phyloP scores from a whole-genome alignment of 2,113 vertebrate genomes.

The Myodes glareolus region DNA sequence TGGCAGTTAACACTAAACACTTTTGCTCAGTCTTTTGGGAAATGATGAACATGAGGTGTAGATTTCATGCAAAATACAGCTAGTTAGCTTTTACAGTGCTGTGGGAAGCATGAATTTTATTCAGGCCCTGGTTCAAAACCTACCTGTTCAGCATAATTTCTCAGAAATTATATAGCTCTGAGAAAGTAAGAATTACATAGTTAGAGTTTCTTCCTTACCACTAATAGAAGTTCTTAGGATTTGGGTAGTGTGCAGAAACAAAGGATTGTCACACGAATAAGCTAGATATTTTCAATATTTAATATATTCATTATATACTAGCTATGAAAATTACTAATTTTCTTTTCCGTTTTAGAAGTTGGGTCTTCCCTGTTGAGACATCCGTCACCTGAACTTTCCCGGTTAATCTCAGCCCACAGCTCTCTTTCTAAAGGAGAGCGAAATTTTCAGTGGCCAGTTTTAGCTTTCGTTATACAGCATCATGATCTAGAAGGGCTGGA shows the following conservation, averaged over 20 bases:
- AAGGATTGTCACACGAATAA: conserved; percentile 34
- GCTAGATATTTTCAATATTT: conserved; percentile 16
- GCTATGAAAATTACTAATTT: conserved; percentile 63
- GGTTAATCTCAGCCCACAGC: conserved; percentile 98
- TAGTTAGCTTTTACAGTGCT: conserved; percentile 11
- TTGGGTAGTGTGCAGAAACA: background rate
- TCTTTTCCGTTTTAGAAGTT: conserved; percentile 91
- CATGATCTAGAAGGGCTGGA: conserved; percentile 98
- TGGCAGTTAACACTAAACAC: background rate
- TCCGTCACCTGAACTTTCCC: conserved; percentile 98
- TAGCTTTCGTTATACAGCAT: conserved; percentile 99
- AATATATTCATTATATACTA: conserved; percentile 8
- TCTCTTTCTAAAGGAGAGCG: conserved; percentile 98
- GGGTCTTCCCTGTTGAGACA: conserved; percentile 97
- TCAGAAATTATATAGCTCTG: background rate
- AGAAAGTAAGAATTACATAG: background rate
- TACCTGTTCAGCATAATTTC: background rate
- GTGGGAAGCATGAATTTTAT: conserved; percentile 27
- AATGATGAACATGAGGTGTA: background rate
- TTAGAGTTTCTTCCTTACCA: background rate
- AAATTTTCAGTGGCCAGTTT: conserved; percentile 99
- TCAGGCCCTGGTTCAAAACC: conserved; percentile 28
- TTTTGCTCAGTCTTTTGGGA: conserved; percentile 35
- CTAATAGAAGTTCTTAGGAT: background rate
- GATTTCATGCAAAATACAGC: background rate